phyloP scores from a whole-genome alignment of 2,797 vertebrate genomes.

The Xiphophorus birchmanni region DNA sequence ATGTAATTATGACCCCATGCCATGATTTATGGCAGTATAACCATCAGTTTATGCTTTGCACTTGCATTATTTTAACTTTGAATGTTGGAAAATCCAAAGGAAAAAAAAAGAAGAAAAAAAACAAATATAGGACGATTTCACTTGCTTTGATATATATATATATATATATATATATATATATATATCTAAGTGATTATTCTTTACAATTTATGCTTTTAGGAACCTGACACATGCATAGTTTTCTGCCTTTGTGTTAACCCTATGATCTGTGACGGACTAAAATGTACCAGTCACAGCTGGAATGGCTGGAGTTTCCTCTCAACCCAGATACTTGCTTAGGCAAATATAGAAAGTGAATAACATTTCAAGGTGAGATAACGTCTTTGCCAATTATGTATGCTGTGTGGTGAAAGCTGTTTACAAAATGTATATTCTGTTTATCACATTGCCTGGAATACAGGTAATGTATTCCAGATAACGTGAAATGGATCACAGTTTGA shows the following conservation, averaged over 20 bases:
- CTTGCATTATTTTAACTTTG: not conserved
- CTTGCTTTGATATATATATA: too few species aligned
- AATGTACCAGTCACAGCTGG: not conserved
- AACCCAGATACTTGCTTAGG: not conserved
- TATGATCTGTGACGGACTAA: not conserved
- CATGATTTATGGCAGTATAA: slow-evolving; percentile 47
- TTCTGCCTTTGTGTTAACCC: not conserved
- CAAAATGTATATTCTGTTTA: not conserved
- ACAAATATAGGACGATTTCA: too few species aligned
- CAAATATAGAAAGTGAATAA: not conserved
- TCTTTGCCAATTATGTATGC: not conserved
- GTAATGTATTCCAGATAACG: too few species aligned
- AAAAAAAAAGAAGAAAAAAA: not conserved
- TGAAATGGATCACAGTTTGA: not conserved
- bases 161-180: not conserved
- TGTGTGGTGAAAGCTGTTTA: not conserved
- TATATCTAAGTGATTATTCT: not conserved
- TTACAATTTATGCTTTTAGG: not conserved
- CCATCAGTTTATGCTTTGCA: slow-evolving; percentile 14
- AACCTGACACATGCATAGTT: not conserved
- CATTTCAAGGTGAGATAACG: not conserved
- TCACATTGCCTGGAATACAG: not conserved
- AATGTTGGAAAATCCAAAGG: not conserved
- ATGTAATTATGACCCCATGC: slow-evolving; percentile 42
- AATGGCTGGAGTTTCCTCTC: not conserved